These are phyloP conservation scores for Malurus leucopterus DNA, from an alignment of 2,797 vertebrate genomes.

Conservation along the genomic window DNA sequence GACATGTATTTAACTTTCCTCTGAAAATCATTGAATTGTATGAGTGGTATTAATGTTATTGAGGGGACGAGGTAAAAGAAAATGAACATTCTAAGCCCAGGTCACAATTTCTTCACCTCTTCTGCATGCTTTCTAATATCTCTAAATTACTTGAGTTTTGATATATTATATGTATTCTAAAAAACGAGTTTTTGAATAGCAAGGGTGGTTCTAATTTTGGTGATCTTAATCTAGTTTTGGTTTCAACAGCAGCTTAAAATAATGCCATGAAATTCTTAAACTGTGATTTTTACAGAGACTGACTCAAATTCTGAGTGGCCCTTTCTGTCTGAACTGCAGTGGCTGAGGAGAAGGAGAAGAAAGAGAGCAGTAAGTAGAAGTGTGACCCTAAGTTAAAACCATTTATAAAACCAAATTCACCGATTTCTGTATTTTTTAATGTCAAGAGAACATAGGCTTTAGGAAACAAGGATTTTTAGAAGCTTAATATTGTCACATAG, in stretches of 20 bases:
- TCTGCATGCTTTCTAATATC: background rate
- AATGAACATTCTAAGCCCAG: background rate
- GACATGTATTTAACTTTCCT: background rate
- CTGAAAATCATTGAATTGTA: background rate
- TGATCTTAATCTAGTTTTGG: background rate
- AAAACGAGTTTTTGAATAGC: background rate
- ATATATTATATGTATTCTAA: background rate
- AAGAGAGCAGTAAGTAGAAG: constrained; percentile 87
- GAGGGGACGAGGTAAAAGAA: background rate
- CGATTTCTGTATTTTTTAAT: background rate
- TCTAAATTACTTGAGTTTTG: background rate
- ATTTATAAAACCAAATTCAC: background rate
- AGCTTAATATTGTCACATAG: background rate
- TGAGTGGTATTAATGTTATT: background rate
- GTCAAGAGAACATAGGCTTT: background rate
- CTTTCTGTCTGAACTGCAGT: constrained; percentile 80
- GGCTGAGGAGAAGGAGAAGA: constrained; percentile 86
- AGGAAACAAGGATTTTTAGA: background rate
- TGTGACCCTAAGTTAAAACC: background rate
- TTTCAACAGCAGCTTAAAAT: background rate
- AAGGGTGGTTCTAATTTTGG: background rate
- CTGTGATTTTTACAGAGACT: constrained; percentile 68
- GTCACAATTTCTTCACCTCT: background rate
- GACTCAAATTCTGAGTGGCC: constrained; percentile 78
- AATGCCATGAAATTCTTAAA: background rate